Percentiles rank a stretch among this genome's conserved stretches.
phyloP scores from a whole-genome alignment of 2,113 vertebrate species.

The Tachysurus vachellii region DNA sequence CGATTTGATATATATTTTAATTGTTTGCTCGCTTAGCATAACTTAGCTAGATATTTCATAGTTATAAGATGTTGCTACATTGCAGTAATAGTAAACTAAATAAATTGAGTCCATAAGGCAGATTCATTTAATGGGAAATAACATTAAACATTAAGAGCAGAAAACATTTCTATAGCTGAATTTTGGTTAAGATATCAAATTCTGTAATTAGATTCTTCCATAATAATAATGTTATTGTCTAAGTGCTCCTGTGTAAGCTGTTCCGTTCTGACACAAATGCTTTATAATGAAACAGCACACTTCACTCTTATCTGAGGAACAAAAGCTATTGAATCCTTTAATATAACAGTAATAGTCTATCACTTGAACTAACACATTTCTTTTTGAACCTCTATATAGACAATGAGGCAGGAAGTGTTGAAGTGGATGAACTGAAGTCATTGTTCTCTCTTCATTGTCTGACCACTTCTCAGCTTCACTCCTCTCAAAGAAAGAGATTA shows the following conservation, averaged over 20 bases:
- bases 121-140: not conserved
- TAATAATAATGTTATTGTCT: not conserved
- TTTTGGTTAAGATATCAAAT: not conserved
- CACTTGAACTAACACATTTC: slow-evolving; percentile 2
- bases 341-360: slow-evolving; percentile 21
- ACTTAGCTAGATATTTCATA: too few relatives aligned
- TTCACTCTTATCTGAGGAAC: slow-evolving; percentile 4
- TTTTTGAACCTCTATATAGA: slow-evolving; percentile 35
- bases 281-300: not conserved
- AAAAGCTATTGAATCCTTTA: slow-evolving; percentile 37
- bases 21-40: too few relatives aligned
- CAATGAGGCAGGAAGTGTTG: not conserved
- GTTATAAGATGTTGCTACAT: not conserved
- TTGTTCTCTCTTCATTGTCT: not conserved
- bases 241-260: not conserved
- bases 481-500: not conserved
- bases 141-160: not conserved
- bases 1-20: too few relatives aligned
- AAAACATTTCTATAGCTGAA: not conserved
- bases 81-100: too few relatives aligned
- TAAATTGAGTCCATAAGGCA: not conserved
- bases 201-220: not conserved
- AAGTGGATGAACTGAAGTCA: slow-evolving; percentile 2
- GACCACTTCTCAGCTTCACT: not conserved
- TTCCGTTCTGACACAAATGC: slow-evolving; percentile 2